A percentile compares a stretch with the other conserved stretches of the same genome.
Conservation (phyloP, 2,888 invertebrate genomes). For the Drosophila prolongata region DNA sequence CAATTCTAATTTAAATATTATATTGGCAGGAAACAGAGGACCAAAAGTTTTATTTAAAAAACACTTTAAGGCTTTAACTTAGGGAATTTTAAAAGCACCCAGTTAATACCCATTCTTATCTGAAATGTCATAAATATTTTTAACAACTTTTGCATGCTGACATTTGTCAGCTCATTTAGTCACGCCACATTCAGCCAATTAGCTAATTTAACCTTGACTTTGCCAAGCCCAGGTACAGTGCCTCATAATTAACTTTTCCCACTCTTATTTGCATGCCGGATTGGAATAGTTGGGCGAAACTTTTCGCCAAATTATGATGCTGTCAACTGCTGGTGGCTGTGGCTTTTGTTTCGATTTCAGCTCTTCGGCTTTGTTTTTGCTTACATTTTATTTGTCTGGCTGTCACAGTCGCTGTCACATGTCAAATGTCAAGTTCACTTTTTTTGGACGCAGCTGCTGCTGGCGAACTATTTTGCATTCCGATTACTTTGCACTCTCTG, state of each 20-base stretch:
- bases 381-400: conserved; percentile 62
- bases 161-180: conserved; percentile 32
- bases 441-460: conserved; percentile 47
- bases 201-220: conserved; percentile 34
- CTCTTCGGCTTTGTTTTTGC: conserved; percentile 10
- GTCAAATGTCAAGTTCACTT: conserved; percentile 68
- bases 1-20: conserved; percentile 69
- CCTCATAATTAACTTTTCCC: conserved; percentile 25
- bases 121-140: conserved; percentile 30
- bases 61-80: not conserved
- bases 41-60: not conserved
- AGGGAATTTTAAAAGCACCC: conserved; percentile 1
- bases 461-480: conserved; percentile 56
- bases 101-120: conserved; percentile 14
- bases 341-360: conserved; percentile 9
- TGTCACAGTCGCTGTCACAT: conserved; percentile 61
- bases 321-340: conserved; percentile 31
- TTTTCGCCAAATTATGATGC: conserved; percentile 36
- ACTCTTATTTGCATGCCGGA: conserved; percentile 6
- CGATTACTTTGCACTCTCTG: conserved; percentile 42
- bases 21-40: conserved; percentile 34
- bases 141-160: conserved; percentile 36
- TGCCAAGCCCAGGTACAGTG: conserved; percentile 2
- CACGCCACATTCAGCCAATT: conserved; percentile 37
- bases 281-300: conserved; percentile 11